A percentile compares a stretch with the other conserved stretches of the same genome.
These are phyloP conservation scores for Lordiphosa mommai DNA, from an alignment of 1,140 invertebrate genomes.

Conservation along the genomic window DNA sequence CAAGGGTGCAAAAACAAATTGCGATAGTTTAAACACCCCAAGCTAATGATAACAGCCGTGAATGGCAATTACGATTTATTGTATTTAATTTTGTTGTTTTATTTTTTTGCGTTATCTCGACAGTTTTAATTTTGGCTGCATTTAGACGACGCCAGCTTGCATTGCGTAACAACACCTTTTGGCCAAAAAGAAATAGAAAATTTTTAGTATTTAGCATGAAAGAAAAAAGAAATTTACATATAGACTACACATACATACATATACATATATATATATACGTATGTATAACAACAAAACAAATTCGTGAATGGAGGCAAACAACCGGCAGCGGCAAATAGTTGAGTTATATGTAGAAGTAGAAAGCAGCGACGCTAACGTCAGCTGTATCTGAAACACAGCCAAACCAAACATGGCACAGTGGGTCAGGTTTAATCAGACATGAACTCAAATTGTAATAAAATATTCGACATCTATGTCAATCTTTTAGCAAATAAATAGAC, in stretches of 20 bases:
- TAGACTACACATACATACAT: constrained; percentile 6
- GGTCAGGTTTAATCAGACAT: neutral
- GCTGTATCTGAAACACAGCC: constrained; percentile 11
- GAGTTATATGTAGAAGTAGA: constrained; percentile 7
- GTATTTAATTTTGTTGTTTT: neutral
- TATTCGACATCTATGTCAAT: too few species aligned
- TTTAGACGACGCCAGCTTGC: constrained; percentile 13
- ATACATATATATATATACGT: too few species aligned
- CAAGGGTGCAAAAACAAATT: neutral
- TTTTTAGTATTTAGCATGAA: constrained; percentile 10
- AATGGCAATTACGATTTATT: constrained; percentile 1
- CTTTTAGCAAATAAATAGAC: too few species aligned
- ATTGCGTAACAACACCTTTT: constrained; percentile 32
- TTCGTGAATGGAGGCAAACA: constrained; percentile 37
- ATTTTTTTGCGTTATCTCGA: constrained; percentile 5
- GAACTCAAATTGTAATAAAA: too few species aligned
- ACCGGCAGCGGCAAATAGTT: constrained; percentile 32
- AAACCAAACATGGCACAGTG: constrained; percentile 7
- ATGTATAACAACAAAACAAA: constrained; percentile 34
- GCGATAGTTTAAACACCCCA: constrained; percentile 1
- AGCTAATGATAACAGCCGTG: neutral
- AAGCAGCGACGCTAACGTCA: constrained; percentile 22
- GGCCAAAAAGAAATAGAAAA: constrained; percentile 20
- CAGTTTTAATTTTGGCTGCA: constrained; percentile 17
- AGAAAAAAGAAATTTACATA: constrained; percentile 25